phyloP scores from a whole-genome alignment of 2,797 vertebrate species.

The Chloroceryle amazona region DNA sequence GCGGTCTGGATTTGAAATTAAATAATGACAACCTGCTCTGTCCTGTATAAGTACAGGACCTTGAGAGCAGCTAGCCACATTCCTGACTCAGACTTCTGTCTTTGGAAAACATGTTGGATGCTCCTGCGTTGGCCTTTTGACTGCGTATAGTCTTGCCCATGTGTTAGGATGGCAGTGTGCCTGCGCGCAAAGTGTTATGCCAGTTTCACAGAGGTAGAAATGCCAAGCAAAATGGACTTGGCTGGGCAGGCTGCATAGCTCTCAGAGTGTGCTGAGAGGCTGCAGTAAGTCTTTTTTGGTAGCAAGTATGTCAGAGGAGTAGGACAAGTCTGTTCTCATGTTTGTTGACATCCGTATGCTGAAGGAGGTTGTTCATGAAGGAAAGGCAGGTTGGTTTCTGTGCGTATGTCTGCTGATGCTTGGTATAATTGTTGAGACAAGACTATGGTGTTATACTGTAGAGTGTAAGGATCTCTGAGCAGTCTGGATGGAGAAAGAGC shows the following conservation, averaged over 20 bases:
- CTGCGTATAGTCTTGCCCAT: conserved; percentile 31
- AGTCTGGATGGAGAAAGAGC: background rate
- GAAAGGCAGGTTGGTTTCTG: background rate
- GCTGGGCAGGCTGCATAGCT: conserved; percentile 53
- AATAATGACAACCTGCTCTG: background rate
- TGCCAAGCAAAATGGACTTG: conserved; percentile 75
- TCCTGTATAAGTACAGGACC: background rate
- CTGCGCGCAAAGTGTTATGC: conserved; percentile 52
- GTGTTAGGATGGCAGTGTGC: conserved; percentile 65
- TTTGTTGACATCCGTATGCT: conserved; percentile 50
- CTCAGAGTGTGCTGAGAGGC: background rate
- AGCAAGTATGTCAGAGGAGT: conserved; percentile 38
- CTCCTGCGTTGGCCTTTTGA: conserved; percentile 40
- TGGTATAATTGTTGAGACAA: background rate
- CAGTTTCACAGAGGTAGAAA: conserved; percentile 63
- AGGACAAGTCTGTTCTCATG: conserved; percentile 25
- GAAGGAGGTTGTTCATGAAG: conserved; percentile 10
- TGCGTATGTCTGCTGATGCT: background rate
- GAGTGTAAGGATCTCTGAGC: background rate
- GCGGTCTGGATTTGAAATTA: background rate
- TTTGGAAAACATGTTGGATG: conserved; percentile 34
- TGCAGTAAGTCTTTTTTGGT: conserved; percentile 63
- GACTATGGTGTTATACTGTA: background rate
- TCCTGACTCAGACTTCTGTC: conserved; percentile 39
- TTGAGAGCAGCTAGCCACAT: background rate